These are phyloP conservation scores for Listronotus oregonensis DNA, from an alignment of 1,140 invertebrate genomes.

Conservation along the genomic window DNA sequence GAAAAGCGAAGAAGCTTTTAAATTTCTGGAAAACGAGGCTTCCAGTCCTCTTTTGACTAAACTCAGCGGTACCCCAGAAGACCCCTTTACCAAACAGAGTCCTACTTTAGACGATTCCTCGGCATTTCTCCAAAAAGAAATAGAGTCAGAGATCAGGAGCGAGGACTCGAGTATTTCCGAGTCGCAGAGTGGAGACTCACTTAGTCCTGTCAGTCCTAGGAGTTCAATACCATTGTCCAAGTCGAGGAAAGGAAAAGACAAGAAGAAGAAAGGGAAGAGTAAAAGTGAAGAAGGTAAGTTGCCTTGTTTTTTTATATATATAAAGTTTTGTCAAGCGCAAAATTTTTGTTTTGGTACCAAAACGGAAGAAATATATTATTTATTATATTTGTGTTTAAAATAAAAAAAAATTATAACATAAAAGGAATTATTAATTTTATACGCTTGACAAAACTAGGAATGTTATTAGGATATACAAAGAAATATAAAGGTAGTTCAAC, in stretches of 20 bases:
- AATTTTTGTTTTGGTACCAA: no score
- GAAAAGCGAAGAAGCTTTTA: slow-evolving; percentile 54
- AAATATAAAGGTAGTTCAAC: no score
- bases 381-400: no score
- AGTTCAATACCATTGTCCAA: slow-evolving; percentile 46
- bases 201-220: slow-evolving; percentile 33
- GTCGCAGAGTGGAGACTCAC: slow-evolving; percentile 24
- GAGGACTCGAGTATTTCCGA: slow-evolving; percentile 30
- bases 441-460: no score
- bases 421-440: no score
- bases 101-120: slow-evolving; percentile 15
- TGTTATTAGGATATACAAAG: no score
- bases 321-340: no score
- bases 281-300: slow-evolving; percentile 36
- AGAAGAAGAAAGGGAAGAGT: slow-evolving; percentile 39
- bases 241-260: slow-evolving; percentile 39
- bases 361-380: no score
- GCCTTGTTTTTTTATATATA: no score
- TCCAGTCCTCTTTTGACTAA: slow-evolving; percentile 41
- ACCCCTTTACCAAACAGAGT: slow-evolving; percentile 2
- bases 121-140: slow-evolving; percentile 37
- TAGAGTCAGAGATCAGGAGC: slow-evolving; percentile 30
- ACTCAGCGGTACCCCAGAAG: slow-evolving; percentile 3
- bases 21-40: slow-evolving; percentile 52
- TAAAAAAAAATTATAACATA: no score